phyloP scores from a whole-genome alignment of 2,888 invertebrate genomes.

The Merodon equestris region DNA sequence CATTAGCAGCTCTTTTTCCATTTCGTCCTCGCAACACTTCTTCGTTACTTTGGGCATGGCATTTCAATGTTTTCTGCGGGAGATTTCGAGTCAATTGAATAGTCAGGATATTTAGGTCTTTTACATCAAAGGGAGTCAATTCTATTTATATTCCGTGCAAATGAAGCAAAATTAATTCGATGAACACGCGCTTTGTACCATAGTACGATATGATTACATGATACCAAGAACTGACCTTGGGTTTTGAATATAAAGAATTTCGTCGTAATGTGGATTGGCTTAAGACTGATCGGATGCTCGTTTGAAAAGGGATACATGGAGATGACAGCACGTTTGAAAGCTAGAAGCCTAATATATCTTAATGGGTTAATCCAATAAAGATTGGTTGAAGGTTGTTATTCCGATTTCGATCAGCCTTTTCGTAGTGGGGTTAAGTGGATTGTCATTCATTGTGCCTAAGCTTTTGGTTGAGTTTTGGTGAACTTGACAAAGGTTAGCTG shows the following conservation, averaged over 20 bases:
- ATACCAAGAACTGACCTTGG: not conserved
- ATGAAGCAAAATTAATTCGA: slow-evolving; percentile 42
- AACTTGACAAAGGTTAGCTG: too few species aligned
- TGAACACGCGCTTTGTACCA: slow-evolving; percentile 33
- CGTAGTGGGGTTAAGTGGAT: slow-evolving; percentile 4
- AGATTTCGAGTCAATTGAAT: slow-evolving; percentile 25
- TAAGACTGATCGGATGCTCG: slow-evolving; percentile 8
- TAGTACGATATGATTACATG: slow-evolving; percentile 15
- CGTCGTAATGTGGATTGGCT: slow-evolving; percentile 25
- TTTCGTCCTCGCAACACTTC: too few species aligned
- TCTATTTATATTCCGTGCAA: slow-evolving; percentile 49
- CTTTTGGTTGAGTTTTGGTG: slow-evolving; percentile 21
- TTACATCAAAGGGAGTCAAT: slow-evolving; percentile 14
- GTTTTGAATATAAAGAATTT: not conserved
- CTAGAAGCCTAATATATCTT: slow-evolving; percentile 12
- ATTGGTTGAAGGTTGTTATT: slow-evolving; percentile 36
- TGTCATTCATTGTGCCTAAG: too few species aligned
- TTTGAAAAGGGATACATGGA: slow-evolving; percentile 32
- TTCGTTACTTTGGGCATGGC: too few species aligned
- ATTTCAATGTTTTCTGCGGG: not conserved
- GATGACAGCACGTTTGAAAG: slow-evolving; percentile 24
- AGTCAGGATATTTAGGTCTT: slow-evolving; percentile 42
- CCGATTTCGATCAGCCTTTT: slow-evolving; percentile 3
- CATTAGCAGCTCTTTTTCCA: too few species aligned
- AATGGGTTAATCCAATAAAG: slow-evolving; percentile 36